Evolutionary conservation across 2,113 vertebrate species (phyloP).

Genomic region (Ctenomys sociabilis): DNA sequence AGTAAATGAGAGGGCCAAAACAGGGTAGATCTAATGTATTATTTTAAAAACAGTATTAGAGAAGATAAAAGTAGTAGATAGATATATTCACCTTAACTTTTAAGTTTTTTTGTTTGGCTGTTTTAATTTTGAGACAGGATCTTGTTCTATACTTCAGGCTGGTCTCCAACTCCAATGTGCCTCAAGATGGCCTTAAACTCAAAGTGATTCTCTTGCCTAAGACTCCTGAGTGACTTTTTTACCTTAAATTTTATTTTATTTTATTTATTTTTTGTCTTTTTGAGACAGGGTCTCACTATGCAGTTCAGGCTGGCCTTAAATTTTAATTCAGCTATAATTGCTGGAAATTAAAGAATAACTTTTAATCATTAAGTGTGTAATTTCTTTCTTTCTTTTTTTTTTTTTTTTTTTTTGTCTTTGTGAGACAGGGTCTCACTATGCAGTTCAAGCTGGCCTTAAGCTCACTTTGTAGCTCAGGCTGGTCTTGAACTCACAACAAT

Average conservation of each 20-base stretch:
- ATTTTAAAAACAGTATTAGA: background rate
- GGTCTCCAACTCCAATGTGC: background rate
- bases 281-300: too few species aligned
- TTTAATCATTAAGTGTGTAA: slow-evolving; percentile 10
- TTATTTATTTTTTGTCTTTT: too few species aligned
- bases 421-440: too few species aligned
- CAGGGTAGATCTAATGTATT: background rate
- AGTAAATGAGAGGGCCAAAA: background rate
- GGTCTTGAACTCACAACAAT: too few species aligned
- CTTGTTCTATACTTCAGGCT: background rate
- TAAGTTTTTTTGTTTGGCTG: background rate
- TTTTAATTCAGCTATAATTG: background rate
- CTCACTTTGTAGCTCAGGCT: too few species aligned
- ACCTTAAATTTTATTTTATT: background rate
- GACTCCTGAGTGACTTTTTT: background rate
- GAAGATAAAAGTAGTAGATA: background rate
- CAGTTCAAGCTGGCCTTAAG: too few species aligned
- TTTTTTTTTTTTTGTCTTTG: too few species aligned
- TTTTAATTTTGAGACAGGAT: background rate
- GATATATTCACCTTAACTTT: background rate
- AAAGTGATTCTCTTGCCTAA: background rate
- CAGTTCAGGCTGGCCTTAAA: too few species aligned
- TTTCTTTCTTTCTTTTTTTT: background rate
- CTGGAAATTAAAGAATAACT: background rate
- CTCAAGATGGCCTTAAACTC: background rate